These are phyloP conservation scores for Drosophila ananassae DNA, from an alignment of 1,140 invertebrate genomes.

Conservation along the genomic window DNA sequence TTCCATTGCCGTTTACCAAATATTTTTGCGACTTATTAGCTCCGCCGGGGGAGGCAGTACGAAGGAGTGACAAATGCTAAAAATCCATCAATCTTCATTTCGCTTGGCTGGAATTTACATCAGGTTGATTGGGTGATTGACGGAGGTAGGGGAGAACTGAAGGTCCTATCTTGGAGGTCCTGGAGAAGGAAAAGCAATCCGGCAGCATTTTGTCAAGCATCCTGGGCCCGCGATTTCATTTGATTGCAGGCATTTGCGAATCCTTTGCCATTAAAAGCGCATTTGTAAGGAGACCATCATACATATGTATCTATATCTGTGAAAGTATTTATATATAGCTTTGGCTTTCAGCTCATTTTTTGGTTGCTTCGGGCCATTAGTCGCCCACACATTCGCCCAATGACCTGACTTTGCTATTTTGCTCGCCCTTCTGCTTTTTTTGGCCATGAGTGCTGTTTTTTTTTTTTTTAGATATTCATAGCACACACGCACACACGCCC, in stretches of 20 bases:
- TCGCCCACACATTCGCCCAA: conserved; percentile 36
- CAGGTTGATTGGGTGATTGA: not conserved
- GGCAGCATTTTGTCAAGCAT: conserved; percentile 54
- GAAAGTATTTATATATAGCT: conserved; percentile 53
- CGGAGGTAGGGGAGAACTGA: not conserved
- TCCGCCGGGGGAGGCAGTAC: conserved; percentile 8
- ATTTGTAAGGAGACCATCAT: conserved; percentile 41
- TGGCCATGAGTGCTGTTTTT: conserved; percentile 30
- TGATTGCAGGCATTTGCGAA: conserved; percentile 37
- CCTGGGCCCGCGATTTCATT: conserved; percentile 20
- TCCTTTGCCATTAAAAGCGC: conserved; percentile 70
- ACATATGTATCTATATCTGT: conserved; percentile 10
- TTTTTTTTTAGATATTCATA: conserved; percentile 71
- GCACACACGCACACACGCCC: conserved; percentile 48
- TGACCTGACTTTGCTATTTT: conserved; percentile 63
- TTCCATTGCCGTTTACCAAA: conserved; percentile 43
- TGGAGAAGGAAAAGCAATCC: conserved; percentile 40
- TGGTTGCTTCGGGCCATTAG: conserved; percentile 43
- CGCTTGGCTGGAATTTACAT: conserved; percentile 44
- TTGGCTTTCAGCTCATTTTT: conserved; percentile 51
- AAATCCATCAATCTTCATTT: conserved; percentile 75
- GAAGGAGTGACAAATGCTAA: conserved; percentile 52
- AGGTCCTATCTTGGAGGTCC: not conserved
- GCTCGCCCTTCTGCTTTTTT: conserved; percentile 38
- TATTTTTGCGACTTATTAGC: conserved; percentile 73